These are phyloP conservation scores for Eustalomyia histrio DNA, from an alignment of 2,888 invertebrate genomes.

Conservation along the genomic window DNA sequence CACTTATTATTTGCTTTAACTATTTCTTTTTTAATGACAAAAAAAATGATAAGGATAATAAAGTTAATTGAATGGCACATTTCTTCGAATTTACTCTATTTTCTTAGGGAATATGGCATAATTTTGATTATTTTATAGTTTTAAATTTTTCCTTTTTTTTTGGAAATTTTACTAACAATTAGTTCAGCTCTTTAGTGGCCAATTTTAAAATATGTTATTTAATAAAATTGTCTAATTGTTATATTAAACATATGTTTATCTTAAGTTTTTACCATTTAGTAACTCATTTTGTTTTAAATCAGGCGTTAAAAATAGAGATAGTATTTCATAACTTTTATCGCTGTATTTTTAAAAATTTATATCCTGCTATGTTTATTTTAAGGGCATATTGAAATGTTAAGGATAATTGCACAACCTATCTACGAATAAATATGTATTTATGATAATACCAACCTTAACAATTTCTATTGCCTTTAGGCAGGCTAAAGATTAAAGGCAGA, in stretches of 20 bases:
- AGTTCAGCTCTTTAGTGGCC: conserved; percentile 49
- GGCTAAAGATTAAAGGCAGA: conserved; percentile 37
- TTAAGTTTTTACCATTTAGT: conserved; percentile 35
- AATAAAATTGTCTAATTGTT: conserved; percentile 47
- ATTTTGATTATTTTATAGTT: conserved; percentile 4
- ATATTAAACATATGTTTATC: conserved; percentile 60
- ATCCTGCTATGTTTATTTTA: conserved; percentile 2
- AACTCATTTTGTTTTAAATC: conserved; percentile 36
- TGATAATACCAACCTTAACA: conserved; percentile 23
- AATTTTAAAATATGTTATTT: background rate
- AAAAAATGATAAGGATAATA: conserved; percentile 58
- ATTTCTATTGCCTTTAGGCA: conserved; percentile 30
- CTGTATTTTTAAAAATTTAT: conserved; percentile 22
- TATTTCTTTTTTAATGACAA: conserved; percentile 62
- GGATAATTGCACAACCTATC: conserved; percentile 60
- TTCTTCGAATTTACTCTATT: background rate
- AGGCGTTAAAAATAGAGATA: conserved; percentile 49
- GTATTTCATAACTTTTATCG: conserved; percentile 37
- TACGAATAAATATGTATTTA: conserved; percentile 26
- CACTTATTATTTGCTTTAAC: conserved; percentile 11
- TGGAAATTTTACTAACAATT: conserved; percentile 39
- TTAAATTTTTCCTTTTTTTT: background rate
- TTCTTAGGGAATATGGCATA: background rate
- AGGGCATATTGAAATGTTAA: conserved; percentile 53
- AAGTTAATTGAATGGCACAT: conserved; percentile 51